Conservation (phyloP, 2,113 vertebrate genomes). For the Hassar affinis region DNA sequence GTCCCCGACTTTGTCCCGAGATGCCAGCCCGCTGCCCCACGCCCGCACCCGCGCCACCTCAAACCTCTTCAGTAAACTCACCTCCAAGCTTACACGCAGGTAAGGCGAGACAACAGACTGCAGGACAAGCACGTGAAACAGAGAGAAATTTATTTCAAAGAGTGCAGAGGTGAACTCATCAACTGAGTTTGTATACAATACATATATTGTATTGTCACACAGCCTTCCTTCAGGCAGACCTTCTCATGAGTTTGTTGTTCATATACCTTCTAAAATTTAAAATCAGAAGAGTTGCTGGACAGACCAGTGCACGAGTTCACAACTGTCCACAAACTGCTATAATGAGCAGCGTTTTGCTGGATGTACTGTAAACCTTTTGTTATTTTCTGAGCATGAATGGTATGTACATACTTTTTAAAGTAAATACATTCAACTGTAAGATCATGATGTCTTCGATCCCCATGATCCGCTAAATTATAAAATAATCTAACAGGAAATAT, state of each 20-base stretch:
- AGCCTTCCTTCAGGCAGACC: neutral
- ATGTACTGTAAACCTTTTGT: slow-evolving; percentile 11
- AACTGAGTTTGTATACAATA: neutral
- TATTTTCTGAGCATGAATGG: slow-evolving; percentile 18
- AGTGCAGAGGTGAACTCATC: neutral
- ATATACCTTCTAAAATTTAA: slow-evolving; percentile 4
- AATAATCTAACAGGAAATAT: neutral
- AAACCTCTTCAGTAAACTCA: slow-evolving; percentile 93
- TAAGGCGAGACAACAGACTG: slow-evolving; percentile 58
- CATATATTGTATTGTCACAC: neutral
- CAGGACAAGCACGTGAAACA: neutral
- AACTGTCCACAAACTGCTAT: slow-evolving; percentile 2
- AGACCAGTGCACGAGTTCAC: slow-evolving; percentile 6
- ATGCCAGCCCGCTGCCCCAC: slow-evolving; percentile 74
- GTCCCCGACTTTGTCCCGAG: slow-evolving; percentile 85
- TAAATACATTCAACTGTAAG: neutral
- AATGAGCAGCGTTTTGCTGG: neutral
- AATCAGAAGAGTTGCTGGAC: neutral
- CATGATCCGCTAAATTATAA: neutral
- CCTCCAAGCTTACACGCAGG: slow-evolving; percentile 93
- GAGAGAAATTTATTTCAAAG: neutral
- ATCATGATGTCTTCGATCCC: neutral
- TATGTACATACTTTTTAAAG: neutral
- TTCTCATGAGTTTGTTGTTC: slow-evolving; percentile 19
- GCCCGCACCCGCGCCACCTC: slow-evolving; percentile 84